Percentiles rank a stretch among this genome's conserved stretches.
Evolutionary conservation across 2,113 vertebrate species (phyloP).

Genomic region (Oreochromis spilurus): DNA sequence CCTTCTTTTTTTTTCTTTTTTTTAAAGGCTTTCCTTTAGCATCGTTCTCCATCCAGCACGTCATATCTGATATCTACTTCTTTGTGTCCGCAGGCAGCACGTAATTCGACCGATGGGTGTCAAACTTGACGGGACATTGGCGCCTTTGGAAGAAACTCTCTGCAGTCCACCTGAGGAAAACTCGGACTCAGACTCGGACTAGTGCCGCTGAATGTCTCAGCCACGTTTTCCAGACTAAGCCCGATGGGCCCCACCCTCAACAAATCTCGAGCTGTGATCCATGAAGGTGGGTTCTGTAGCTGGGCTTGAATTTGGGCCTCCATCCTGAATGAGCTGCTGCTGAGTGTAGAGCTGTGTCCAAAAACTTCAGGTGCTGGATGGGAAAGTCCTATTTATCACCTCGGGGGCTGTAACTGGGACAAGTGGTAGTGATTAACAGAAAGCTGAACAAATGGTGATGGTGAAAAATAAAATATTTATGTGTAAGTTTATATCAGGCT

Average conservation of each 20-base stretch:
- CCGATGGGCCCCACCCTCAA: not conserved
- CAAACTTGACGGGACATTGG: constrained; percentile 87
- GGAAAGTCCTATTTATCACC: not conserved
- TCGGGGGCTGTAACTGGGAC: not conserved
- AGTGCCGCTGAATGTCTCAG: constrained; percentile 23
- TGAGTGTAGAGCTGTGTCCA: not conserved
- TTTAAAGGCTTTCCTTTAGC: not conserved
- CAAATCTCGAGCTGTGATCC: constrained; percentile 10
- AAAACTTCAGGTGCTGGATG: not conserved
- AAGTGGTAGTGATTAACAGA: not conserved
- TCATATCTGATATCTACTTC: not conserved
- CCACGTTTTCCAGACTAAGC: not conserved
- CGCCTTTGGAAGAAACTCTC: constrained; percentile 87
- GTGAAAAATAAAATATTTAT: not conserved
- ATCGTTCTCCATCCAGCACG: not conserved
- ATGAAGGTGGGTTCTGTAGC: not conserved
- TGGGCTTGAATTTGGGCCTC: not conserved
- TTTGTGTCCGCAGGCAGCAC: constrained; percentile 81
- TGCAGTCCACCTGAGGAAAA: constrained; percentile 71
- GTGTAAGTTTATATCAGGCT: not conserved
- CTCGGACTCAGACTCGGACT: constrained; percentile 91
- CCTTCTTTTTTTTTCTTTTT: not conserved
- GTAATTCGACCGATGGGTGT: constrained; percentile 95
- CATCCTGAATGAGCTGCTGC: not conserved
- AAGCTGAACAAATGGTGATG: not conserved